Evolutionary conservation across 2,888 invertebrate species (phyloP), one percentile per base, ranked within the genome.

Genomic region (Capitulum mitella): DNA sequence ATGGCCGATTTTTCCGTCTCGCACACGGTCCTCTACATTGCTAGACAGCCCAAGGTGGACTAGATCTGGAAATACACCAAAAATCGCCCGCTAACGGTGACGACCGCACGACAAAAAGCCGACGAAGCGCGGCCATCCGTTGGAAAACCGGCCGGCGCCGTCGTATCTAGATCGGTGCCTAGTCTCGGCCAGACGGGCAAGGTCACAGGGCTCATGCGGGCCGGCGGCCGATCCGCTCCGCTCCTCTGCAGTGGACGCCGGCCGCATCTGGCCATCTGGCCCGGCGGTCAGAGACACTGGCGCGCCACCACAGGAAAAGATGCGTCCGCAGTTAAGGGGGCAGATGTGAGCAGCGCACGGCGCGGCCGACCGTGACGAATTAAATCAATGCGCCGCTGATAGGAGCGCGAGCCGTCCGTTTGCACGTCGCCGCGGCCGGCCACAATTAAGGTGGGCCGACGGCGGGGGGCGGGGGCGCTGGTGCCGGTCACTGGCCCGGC

Each of bases 321-420:
- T 19, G 61, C 61, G 61, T 54, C 32, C 61, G 61, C 32, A 32
- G 61, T 61, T 61, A 32, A 61, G 32, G 32, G 32, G 32, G 32
- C 58, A n/a, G 58, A 29, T 29, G 3, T 8, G 58, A 19, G n/a
- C 58, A 14, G 6, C n/a, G n/a, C 32, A 32, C 61, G 3, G 61
- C 1, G 32, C 61, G 16, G 14, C n/a, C 14, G 61, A n/a, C 61
- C 61, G 61, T 61, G 61, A 32, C 61, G 61, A 61, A 32, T 61
- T 61, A 61, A 61, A 61, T 61, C 61, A 61, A 61, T 61, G 61
- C 32, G n/a, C 22, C 61, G 61, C 61, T 61, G 61, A 61, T 61
- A 61, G 32, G 32, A 32, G 14, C 3, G 19, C 51, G 51, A 19
- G 8, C 19, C 8, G 58, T 58, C n/a, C 2, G 12, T 3, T 6